These are phyloP conservation scores for Varecia variegata DNA, from an alignment of 2,797 vertebrate genomes.

Conservation along the genomic window DNA sequence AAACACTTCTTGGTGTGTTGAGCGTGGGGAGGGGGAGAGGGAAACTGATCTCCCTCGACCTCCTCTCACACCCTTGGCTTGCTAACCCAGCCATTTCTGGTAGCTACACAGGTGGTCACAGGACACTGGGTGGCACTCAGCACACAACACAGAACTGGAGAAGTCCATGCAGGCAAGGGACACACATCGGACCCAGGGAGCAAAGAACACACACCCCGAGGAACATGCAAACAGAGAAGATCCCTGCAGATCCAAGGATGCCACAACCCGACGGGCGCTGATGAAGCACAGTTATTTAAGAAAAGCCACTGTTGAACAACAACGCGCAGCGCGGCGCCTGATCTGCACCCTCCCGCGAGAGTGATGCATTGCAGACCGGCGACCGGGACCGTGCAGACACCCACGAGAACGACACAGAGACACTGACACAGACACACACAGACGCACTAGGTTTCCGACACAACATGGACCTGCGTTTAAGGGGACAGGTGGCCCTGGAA, in stretches of 20 bases:
- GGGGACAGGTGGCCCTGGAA: constrained; percentile 61
- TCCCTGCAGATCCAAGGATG: constrained; percentile 57
- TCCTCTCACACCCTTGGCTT: constrained; percentile 39
- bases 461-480: not conserved
- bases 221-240: constrained; percentile 78
- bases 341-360: not conserved
- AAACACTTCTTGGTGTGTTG: constrained; percentile 46
- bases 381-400: constrained; percentile 39
- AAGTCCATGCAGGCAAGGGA: constrained; percentile 78
- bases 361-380: not conserved
- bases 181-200: constrained; percentile 64
- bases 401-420: constrained; percentile 35
- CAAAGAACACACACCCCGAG: constrained; percentile 63
- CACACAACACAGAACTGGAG: constrained; percentile 73
- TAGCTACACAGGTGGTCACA: constrained; percentile 69
- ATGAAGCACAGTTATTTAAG: constrained; percentile 39
- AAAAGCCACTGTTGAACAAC: constrained; percentile 50
- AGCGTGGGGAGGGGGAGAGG: constrained; percentile 32
- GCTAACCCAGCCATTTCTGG: constrained; percentile 63
- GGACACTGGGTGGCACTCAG: constrained; percentile 70
- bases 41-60: not conserved
- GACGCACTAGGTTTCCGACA: constrained; percentile 54
- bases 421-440: constrained; percentile 51
- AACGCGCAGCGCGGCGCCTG: not conserved
- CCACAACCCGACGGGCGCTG: constrained; percentile 44